Conservation (phyloP, 2,113 vertebrate genomes). For the Scomber colias region DNA sequence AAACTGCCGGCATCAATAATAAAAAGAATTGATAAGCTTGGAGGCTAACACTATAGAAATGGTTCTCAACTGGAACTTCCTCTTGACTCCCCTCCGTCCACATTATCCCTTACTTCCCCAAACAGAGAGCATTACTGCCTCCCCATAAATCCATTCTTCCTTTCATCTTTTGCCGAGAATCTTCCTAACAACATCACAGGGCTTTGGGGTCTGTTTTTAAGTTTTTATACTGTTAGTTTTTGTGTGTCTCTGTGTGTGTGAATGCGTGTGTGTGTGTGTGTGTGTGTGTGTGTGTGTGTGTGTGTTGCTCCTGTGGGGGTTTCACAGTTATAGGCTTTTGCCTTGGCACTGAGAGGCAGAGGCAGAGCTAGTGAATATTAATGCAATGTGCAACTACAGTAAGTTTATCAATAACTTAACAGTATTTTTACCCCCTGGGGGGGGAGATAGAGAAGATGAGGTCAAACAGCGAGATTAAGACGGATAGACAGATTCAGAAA, state of each 20-base stretch:
- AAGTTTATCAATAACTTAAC: slow-evolving; percentile 75
- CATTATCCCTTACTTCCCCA: slow-evolving; percentile 29
- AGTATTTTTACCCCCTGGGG: slow-evolving; percentile 46
- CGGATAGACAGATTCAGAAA: not conserved
- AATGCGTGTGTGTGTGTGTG: slow-evolving; percentile 30
- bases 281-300: slow-evolving; percentile 12
- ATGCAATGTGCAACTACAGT: slow-evolving; percentile 67
- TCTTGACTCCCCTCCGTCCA: not conserved
- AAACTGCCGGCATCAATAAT: too few relatives aligned
- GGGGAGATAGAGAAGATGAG: not conserved
- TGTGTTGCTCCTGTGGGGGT: slow-evolving; percentile 48
- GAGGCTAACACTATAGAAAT: too few relatives aligned
- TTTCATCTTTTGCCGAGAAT: slow-evolving; percentile 64
- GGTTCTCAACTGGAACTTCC: too few relatives aligned
- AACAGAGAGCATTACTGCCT: slow-evolving; percentile 44
- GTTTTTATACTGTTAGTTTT: slow-evolving; percentile 55
- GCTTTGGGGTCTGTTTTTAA: slow-evolving; percentile 60
- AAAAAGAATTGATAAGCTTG: too few relatives aligned
- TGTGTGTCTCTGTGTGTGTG: slow-evolving; percentile 33
- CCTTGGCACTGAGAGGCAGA: slow-evolving; percentile 61
- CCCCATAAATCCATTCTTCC: slow-evolving; percentile 57
- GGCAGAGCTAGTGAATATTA: slow-evolving; percentile 72
- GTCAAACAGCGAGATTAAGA: slow-evolving; percentile 44
- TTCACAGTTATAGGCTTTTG: slow-evolving; percentile 68
- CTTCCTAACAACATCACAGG: slow-evolving; percentile 57